A percentile compares a stretch with the other conserved stretches of the same genome.
Evolutionary conservation across 2,888 invertebrate species (phyloP).

Genomic region (Strigamia maritima): DNA sequence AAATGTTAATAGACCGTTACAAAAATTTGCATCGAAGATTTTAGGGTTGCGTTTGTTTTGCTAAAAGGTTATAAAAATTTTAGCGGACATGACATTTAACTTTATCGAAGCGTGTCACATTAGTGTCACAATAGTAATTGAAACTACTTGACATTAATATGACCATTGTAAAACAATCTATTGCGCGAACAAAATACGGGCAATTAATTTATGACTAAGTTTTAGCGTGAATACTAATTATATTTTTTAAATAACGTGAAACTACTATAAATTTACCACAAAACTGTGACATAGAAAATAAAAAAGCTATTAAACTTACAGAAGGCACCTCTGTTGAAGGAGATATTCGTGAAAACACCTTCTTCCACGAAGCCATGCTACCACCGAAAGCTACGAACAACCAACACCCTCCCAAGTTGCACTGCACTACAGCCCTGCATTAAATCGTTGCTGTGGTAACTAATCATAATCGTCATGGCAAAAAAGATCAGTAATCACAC

Average conservation of each 20-base stretch:
- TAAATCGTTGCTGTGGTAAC: background rate
- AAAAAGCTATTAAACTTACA: background rate
- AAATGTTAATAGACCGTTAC: no score
- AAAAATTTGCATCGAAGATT: no score
- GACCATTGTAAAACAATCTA: background rate
- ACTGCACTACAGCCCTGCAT: background rate
- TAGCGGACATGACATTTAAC: background rate
- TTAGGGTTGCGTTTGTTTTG: no score
- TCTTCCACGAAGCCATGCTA: background rate
- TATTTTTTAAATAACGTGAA: background rate
- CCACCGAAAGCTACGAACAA: no score
- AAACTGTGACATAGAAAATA: background rate
- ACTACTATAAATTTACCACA: background rate
- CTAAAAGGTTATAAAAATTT: no score
- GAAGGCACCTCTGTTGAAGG: background rate
- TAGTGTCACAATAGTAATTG: background rate
- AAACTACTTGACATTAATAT: background rate
- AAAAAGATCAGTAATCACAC: no score
- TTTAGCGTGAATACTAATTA: background rate
- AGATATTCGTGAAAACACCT: background rate
- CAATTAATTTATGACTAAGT: background rate
- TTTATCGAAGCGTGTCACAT: background rate
- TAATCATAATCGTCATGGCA: background rate
- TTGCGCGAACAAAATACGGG: background rate
- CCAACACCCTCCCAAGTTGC: background rate